A percentile compares a stretch with the other conserved stretches of the same genome.
These are phyloP conservation scores for Spodoptera exigua DNA, from an alignment of 2,888 invertebrate species.

Conservation along the genomic window DNA sequence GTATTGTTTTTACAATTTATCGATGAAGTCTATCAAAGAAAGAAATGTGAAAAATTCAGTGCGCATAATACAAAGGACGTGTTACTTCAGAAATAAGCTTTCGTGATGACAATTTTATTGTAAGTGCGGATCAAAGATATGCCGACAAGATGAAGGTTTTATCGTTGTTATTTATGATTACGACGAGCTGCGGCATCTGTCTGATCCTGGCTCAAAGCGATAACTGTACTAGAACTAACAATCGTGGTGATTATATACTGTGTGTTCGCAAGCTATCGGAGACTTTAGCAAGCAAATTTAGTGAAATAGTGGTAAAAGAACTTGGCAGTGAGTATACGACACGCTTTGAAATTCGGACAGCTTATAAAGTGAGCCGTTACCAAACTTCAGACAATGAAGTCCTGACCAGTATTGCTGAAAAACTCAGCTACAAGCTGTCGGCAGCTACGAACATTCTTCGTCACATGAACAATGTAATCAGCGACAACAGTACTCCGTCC, in stretches of 20 bases:
- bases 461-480: slow-evolving; percentile 80
- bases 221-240: slow-evolving; percentile 77
- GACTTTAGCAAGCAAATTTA: slow-evolving; percentile 76
- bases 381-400: slow-evolving; percentile 75
- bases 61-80: slow-evolving; percentile 29
- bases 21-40: slow-evolving; percentile 51
- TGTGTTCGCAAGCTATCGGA: slow-evolving; percentile 78
- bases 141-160: slow-evolving; percentile 82
- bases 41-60: slow-evolving; percentile 27
- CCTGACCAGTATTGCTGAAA: slow-evolving; percentile 75
- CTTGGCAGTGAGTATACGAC: slow-evolving; percentile 81
- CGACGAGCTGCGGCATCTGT: slow-evolving; percentile 66
- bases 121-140: slow-evolving; percentile 70
- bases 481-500: slow-evolving; percentile 80
- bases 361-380: slow-evolving; percentile 79
- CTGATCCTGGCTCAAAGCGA: slow-evolving; percentile 75
- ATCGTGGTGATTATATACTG: slow-evolving; percentile 78
- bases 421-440: slow-evolving; percentile 80
- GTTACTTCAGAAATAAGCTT: slow-evolving; percentile 37
- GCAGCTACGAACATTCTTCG: slow-evolving; percentile 78
- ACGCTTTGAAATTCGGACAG: slow-evolving; percentile 79
- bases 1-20: slow-evolving; percentile 27
- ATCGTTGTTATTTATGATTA: slow-evolving; percentile 77
- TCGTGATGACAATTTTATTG: slow-evolving; percentile 46
- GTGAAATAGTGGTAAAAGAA: slow-evolving; percentile 81